Evolutionary conservation across 2,113 vertebrate species (phyloP).

Genomic region (Tyrannus savana): DNA sequence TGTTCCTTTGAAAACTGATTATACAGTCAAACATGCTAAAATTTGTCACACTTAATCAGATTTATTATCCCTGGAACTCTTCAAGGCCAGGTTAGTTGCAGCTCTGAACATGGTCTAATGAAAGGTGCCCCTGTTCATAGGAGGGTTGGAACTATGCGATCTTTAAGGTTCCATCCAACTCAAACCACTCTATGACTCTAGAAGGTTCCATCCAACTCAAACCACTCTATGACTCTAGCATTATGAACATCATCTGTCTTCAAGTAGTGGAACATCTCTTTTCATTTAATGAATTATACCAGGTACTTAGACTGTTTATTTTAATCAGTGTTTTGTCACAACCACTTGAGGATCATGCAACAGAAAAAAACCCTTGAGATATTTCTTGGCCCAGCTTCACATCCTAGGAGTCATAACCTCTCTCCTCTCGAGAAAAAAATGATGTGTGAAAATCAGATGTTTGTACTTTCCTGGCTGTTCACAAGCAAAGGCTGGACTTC

Average conservation of each 20-base stretch:
- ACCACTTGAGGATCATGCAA: not conserved
- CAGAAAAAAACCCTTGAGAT: not conserved
- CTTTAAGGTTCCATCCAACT: not conserved
- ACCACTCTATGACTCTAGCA: not conserved
- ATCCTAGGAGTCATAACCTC: not conserved
- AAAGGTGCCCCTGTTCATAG: not conserved
- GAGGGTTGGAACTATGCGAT: not conserved
- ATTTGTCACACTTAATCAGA: not conserved
- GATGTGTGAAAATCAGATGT: not conserved
- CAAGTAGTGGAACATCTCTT: not conserved
- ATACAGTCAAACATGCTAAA: not conserved
- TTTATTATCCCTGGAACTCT: not conserved
- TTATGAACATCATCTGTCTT: not conserved
- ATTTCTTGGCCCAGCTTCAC: not conserved
- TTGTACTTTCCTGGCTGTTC: not conserved
- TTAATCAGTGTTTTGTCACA: not conserved
- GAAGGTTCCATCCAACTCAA: not conserved
- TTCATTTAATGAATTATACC: not conserved
- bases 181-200: not conserved
- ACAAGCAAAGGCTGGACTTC: not conserved
- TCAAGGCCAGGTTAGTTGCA: not conserved
- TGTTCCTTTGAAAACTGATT: not conserved
- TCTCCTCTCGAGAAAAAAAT: not conserved
- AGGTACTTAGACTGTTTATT: not conserved
- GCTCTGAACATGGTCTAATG: not conserved